A percentile compares a stretch with the other conserved stretches of the same genome.
These are phyloP conservation scores for Salvator merianae DNA, from an alignment of 2,113 vertebrate species.

Conservation along the genomic window DNA sequence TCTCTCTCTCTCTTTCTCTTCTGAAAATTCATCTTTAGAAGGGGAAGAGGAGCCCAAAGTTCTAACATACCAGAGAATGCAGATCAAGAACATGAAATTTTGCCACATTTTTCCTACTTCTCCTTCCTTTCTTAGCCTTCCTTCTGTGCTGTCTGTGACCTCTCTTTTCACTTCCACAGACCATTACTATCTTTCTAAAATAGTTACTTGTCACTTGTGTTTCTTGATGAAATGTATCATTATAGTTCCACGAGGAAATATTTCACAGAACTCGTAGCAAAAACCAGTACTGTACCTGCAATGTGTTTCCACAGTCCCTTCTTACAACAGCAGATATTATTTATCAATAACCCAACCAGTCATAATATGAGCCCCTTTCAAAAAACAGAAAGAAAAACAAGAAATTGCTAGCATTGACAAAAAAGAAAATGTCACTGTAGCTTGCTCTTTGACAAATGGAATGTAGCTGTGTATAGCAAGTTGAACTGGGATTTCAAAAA, in stretches of 20 bases:
- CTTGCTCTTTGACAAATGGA: neutral
- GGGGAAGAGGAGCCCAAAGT: no score
- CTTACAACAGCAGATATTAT: no score
- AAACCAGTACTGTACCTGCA: neutral
- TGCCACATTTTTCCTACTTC: neutral
- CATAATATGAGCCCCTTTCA: no score
- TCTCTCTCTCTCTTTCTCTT: neutral
- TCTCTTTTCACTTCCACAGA: neutral
- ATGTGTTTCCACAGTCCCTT: neutral
- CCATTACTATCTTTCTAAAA: neutral
- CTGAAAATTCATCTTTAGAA: neutral
- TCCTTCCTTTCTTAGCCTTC: neutral
- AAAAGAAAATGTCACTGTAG: neutral
- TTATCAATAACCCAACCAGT: no score
- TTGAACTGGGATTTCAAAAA: neutral
- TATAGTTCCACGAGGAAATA: neutral
- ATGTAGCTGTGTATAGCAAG: neutral
- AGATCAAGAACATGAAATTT: neutral
- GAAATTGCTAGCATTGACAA: neutral
- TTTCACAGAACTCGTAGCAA: neutral
- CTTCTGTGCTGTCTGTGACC: neutral
- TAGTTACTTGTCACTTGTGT: neutral
- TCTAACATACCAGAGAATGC: neutral
- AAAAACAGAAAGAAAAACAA: no score
- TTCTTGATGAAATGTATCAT: neutral